Evolutionary conservation across 2,113 vertebrate species (phyloP).

Genomic region (Caranx melampygus): DNA sequence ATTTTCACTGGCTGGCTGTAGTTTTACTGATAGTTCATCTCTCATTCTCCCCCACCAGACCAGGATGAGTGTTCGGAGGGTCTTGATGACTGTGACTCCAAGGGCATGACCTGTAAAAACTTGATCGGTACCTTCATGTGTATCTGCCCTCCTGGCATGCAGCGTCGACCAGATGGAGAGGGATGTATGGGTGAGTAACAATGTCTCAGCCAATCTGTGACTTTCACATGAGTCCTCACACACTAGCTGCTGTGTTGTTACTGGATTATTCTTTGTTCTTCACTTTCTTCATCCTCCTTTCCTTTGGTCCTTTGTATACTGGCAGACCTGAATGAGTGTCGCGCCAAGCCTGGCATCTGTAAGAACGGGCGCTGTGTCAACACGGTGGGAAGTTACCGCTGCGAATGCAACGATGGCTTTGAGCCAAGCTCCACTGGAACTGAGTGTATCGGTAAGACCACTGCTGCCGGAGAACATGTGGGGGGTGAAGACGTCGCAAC

Average conservation of each 20-base stretch:
- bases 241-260: background rate
- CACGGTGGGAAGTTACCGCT: conserved; percentile 91
- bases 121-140: conserved; percentile 94
- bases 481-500: background rate
- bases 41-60: conserved; percentile 77
- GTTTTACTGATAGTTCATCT: background rate
- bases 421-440: conserved; percentile 88
- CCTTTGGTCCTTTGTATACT: conserved; percentile 18
- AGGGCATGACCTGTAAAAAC: conserved; percentile 95
- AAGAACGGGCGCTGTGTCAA: conserved; percentile 92
- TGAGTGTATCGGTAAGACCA: conserved; percentile 89
- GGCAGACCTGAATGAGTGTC: conserved; percentile 93
- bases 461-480: background rate
- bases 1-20: background rate
- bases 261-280: background rate
- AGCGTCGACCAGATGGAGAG: conserved; percentile 87
- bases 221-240: background rate
- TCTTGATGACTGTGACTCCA: conserved; percentile 89
- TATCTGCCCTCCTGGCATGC: conserved; percentile 91
- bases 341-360: conserved; percentile 89
- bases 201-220: background rate
- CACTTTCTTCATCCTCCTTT: background rate
- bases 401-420: conserved; percentile 92
- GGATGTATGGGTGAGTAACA: conserved; percentile 91
- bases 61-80: conserved; percentile 91